These are phyloP conservation scores for Stigmatopora argus DNA, from an alignment of 2,113 vertebrate genomes.

Conservation along the genomic window DNA sequence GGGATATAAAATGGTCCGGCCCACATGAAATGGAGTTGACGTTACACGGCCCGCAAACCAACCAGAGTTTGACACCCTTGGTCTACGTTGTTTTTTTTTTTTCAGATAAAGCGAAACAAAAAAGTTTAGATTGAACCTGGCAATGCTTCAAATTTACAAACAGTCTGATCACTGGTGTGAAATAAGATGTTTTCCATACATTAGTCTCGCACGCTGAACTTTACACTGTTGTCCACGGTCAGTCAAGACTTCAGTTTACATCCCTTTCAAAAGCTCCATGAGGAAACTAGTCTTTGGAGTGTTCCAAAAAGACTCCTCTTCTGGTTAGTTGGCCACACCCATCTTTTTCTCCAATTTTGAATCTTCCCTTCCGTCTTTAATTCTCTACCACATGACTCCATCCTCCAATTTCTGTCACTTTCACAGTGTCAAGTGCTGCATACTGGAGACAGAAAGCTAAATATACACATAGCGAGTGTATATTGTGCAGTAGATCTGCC, in stretches of 20 bases:
- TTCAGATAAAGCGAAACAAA: too few relatives aligned
- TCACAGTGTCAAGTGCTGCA: slow-evolving; percentile 23
- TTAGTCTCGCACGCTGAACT: neutral
- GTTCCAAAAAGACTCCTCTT: slow-evolving; percentile 62
- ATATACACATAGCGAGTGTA: slow-evolving; percentile 45
- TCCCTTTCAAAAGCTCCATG: slow-evolving; percentile 67
- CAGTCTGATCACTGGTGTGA: neutral
- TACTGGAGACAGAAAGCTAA: slow-evolving; percentile 40
- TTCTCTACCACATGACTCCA: slow-evolving; percentile 36
- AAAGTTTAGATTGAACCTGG: too few relatives aligned
- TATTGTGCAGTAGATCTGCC: slow-evolving; percentile 45
- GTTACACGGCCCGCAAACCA: too few relatives aligned
- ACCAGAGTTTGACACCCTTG: too few relatives aligned
- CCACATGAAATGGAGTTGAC: too few relatives aligned
- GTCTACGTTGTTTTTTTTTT: too few relatives aligned
- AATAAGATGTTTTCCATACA: neutral
- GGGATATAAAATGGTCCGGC: too few relatives aligned
- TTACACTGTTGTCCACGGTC: neutral
- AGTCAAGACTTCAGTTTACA: neutral
- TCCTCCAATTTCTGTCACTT: slow-evolving; percentile 20
- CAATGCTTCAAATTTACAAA: too few relatives aligned
- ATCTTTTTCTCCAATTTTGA: slow-evolving; percentile 30
- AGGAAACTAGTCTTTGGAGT: slow-evolving; percentile 79
- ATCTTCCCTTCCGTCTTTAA: slow-evolving; percentile 15
- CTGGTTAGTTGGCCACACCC: slow-evolving; percentile 31